phyloP scores from a whole-genome alignment of 2,888 invertebrate species.

The Tanaodytes sp. region DNA sequence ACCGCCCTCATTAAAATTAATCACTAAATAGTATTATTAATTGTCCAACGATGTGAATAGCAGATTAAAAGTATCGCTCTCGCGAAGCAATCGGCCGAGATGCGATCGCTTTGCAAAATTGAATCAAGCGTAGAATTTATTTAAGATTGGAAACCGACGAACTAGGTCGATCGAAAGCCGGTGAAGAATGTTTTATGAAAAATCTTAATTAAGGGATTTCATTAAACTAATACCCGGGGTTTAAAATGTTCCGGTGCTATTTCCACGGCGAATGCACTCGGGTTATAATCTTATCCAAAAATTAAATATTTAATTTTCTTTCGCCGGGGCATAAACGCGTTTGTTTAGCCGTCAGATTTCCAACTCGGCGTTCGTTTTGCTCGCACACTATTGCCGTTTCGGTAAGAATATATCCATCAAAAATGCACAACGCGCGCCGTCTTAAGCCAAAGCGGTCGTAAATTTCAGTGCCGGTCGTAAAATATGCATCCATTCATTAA shows the following conservation, averaged over 20 bases:
- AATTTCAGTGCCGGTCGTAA: conserved; percentile 5
- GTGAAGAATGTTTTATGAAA: conserved; percentile 5
- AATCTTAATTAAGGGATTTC: conserved; percentile 26
- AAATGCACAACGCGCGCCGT: conserved; percentile 3
- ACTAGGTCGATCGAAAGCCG: conserved; percentile 12
- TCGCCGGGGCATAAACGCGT: conserved; percentile 2
- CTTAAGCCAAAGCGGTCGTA: background rate
- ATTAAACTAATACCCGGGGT: conserved; percentile 17
- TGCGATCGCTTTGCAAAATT: conserved; percentile 7
- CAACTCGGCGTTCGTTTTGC: background rate
- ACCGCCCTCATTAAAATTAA: no score
- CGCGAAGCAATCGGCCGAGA: no score
- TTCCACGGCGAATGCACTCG: background rate
- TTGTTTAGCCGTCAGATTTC: conserved; percentile 13
- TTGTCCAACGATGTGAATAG: no score
- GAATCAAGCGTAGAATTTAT: conserved; percentile 16
- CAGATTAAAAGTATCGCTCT: no score
- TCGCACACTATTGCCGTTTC: background rate
- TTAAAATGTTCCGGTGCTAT: no score
- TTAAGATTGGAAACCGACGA: conserved; percentile 11
- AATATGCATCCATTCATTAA: conserved; percentile 31
- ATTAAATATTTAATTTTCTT: conserved; percentile 16
- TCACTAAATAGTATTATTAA: no score
- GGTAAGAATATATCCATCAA: conserved; percentile 6
- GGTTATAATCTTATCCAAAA: conserved; percentile 24